Conservation (phyloP, 2,888 invertebrate species). For the Anarsia innoxiella region DNA sequence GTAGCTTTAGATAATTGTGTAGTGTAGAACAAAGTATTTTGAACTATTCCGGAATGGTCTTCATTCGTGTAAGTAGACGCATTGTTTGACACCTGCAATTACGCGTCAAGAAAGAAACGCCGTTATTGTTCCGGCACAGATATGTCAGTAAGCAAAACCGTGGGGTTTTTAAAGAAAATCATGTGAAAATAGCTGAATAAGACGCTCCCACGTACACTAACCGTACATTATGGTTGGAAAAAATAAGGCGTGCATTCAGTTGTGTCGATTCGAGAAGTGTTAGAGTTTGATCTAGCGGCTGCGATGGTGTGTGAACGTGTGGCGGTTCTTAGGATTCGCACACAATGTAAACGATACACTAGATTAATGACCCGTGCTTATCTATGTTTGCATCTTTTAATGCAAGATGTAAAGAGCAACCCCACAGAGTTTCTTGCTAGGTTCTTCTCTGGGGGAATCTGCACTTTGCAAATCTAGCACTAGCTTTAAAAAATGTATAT, state of each 20-base stretch:
- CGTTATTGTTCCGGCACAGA: slow-evolving; percentile 14
- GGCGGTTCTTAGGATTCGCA: no score
- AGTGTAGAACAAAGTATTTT: background rate
- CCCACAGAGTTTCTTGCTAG: no score
- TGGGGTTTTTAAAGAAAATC: slow-evolving; percentile 44
- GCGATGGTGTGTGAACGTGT: slow-evolving; percentile 2
- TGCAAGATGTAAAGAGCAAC: no score
- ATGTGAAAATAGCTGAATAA: slow-evolving; percentile 47
- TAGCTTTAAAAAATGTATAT: no score
- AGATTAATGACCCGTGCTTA: no score
- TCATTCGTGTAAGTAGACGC: no score
- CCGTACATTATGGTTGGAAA: slow-evolving; percentile 29
- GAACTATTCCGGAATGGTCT: no score
- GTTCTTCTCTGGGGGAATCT: no score
- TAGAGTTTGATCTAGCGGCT: slow-evolving; percentile 18
- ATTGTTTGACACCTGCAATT: slow-evolving; percentile 6
- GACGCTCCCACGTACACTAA: slow-evolving; percentile 33
- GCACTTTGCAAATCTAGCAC: no score
- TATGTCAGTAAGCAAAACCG: slow-evolving; percentile 35
- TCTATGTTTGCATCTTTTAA: no score
- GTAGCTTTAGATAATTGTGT: background rate
- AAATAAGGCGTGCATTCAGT: slow-evolving; percentile 42
- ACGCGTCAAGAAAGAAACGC: slow-evolving; percentile 5
- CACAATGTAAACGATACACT: no score
- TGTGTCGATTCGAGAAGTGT: slow-evolving; percentile 42